Evolutionary conservation across 2,797 vertebrate genomes (phyloP), one percentile per base, ranked within the genome.

Genomic region (Poeciliopsis paucimaculata): DNA sequence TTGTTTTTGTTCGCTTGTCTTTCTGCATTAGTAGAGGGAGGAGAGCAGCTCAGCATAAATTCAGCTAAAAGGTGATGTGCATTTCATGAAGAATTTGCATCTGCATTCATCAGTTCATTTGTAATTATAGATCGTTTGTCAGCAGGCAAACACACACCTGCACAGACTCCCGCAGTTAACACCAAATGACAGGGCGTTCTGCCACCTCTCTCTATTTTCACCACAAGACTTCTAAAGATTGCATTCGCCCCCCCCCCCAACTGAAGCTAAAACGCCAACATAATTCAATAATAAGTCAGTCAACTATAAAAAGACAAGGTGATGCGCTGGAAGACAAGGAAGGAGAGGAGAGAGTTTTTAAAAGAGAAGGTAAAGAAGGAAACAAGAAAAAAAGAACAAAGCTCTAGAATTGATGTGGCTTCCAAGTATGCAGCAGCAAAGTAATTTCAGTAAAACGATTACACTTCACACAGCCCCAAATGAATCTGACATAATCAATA

Each of bases 271-370:
- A 84, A 88, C 80, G 82, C 70, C 80, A 80, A 77, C 83, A 81
- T 89, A 82, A 90, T 90, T 90, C 88, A 87, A 93, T 94, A 92
- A 94, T 88, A 83, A 91, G 92, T 92, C 68, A 91, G 93, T 93
- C 83, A 91, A 86, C 87, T 87, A 77, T 84, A 91, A 84, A 84
- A 93, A 84, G 88, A 72, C 82, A 88, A 87, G 82, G 85, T 70
- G 71, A 72, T 84, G 82, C 77, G 45, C 82, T 82, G 64, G 70
- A 55, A 57, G 41, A 26, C 28, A 18, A 62, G 28, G 60, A 47
- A 36, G 28, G 43, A 12, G 23, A 2, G 13, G 46, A 47, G 46
- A 1, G 55, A 1, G 68, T 55, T 36, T 36, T 68, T 31, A 68
- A 55, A 74, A 74, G 53, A 64, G 53, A 53, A 49, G 46, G 13